phyloP scores from a whole-genome alignment of 2,888 invertebrate species.

The Protodeltote pygarga region DNA sequence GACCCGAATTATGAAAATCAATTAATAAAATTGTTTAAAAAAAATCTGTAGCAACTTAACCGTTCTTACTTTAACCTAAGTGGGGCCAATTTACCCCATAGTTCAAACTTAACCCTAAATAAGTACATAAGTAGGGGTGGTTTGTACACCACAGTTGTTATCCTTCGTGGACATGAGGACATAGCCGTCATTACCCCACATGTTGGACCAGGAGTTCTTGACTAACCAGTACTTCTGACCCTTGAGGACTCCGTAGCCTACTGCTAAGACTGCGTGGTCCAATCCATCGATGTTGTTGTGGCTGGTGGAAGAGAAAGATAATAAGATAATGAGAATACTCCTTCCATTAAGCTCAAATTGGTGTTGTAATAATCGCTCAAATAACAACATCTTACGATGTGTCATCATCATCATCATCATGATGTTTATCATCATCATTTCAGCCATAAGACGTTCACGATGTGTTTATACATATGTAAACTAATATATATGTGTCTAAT shows the following conservation, averaged over 20 bases:
- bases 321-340: neutral
- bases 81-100: constrained; percentile 8
- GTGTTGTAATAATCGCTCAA: too few relatives aligned
- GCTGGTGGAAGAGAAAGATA: constrained; percentile 62
- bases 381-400: too few relatives aligned
- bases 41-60: neutral
- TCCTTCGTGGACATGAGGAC: constrained; percentile 95
- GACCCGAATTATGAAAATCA: too few relatives aligned
- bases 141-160: constrained; percentile 97
- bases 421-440: too few relatives aligned
- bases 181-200: constrained; percentile 99
- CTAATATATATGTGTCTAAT: too few relatives aligned
- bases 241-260: constrained; percentile 95
- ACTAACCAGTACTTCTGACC: constrained; percentile 96
- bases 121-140: constrained; percentile 94
- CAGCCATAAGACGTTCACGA: too few relatives aligned
- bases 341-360: neutral
- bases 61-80: constrained; percentile 10
- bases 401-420: too few relatives aligned
- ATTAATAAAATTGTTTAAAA: too few relatives aligned
- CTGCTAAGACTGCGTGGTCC: constrained; percentile 97
- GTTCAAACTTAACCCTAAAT: constrained; percentile 73
- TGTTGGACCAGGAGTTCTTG: constrained; percentile 98
- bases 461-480: too few relatives aligned
- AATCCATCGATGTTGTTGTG: constrained; percentile 92